Base-by-base conservation (phyloP, 2,113 vertebrate species). In the Ameiurus melas region DNA sequence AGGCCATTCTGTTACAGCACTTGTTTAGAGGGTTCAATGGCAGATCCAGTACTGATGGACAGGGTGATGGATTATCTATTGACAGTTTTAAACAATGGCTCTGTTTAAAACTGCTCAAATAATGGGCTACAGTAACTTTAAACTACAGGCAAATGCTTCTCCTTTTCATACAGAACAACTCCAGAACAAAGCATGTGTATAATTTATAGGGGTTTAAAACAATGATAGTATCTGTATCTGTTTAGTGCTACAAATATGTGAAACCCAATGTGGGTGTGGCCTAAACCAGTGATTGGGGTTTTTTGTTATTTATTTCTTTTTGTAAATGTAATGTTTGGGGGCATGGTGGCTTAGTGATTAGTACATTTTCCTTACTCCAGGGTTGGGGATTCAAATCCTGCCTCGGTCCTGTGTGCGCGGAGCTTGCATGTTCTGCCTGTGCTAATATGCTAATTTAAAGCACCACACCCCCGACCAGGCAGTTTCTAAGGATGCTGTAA, bases 11-110 rank as follows among this genome's bases (percentile, higher is more conserved):
- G 79, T 84, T 86, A 85, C 87, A 79, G 84, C 83, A 71, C 62
- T 78, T 83, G 79, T 77, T 88, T 62, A 83, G 73, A 68, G 68
- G 8, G 83, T 83, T 90, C 77, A 85, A 83, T 81, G 85, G 84
- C 55, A 64, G 77, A 39, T 30, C 89, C 83, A 68, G 81, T 85
- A n/a, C 77, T 90, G 86, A 88, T 85, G 68, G 86, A 90, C 77
- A 43, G 64, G 10, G 53, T 68, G 60, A 85, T 83, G 47, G 66
- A 90, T 87, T 88, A 86, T 53, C 10, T 62, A 53, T 75, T 75
- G 43, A n/a, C 68, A 30, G 57, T 75, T 62, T 64, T 62, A 83
- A 70, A 83, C 80, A 60, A 30, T 79, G 75, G 75, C 47, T 55
- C 16, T 79, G 77, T 75, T 77, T 33, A 64, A 84, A 77, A 60